Conservation (phyloP, 2,888 invertebrate genomes). For the Conomelus anceps region DNA sequence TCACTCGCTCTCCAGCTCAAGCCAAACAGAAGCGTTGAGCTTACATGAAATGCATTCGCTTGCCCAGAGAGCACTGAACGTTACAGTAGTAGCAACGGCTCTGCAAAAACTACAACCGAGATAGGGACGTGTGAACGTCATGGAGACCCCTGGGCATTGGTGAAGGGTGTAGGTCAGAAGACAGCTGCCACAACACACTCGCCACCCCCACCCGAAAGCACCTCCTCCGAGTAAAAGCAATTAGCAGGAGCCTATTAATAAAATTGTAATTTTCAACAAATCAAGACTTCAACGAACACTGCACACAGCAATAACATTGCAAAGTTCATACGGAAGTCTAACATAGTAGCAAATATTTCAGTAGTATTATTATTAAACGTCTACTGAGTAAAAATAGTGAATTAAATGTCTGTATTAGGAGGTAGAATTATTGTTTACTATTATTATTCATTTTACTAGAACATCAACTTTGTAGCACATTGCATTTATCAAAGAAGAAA, state of each 20-base stretch:
- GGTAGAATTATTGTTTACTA: too few relatives aligned
- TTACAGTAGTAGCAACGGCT: background rate
- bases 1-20: background rate
- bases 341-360: too few relatives aligned
- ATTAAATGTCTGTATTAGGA: too few relatives aligned
- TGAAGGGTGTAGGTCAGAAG: background rate
- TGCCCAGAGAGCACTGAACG: background rate
- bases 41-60: background rate
- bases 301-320: too few relatives aligned
- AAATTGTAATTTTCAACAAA: background rate
- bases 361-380: too few relatives aligned
- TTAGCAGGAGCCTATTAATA: background rate
- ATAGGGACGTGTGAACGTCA: too few relatives aligned
- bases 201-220: background rate
- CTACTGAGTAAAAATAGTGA: too few relatives aligned
- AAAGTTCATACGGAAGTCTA: too few relatives aligned
- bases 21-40: background rate
- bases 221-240: background rate
- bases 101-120: background rate
- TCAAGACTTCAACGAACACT: too few relatives aligned
- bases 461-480: too few relatives aligned
- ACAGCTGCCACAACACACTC: background rate
- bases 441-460: too few relatives aligned
- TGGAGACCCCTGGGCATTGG: background rate
- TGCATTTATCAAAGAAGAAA: too few relatives aligned